Percentiles rank a stretch among this genome's conserved stretches.
These are phyloP conservation scores for Ennomos fuscantarius DNA, from an alignment of 2,888 invertebrate species.

Conservation along the genomic window DNA sequence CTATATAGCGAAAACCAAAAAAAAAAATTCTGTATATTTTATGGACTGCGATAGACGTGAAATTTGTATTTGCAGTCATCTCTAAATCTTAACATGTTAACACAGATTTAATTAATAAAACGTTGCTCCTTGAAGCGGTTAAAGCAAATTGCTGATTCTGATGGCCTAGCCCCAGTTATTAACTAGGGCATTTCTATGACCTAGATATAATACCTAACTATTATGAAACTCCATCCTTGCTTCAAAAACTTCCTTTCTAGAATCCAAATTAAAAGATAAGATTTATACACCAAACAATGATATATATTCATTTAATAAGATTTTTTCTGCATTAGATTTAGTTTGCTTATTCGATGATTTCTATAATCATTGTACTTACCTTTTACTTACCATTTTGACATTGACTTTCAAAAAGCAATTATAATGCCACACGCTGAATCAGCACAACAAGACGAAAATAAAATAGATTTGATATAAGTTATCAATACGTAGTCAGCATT, in stretches of 20 bases:
- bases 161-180: slow-evolving; percentile 15
- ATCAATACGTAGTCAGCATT: slow-evolving; percentile 18
- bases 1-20: too few species aligned
- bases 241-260: too few species aligned
- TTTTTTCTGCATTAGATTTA: too few species aligned
- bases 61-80: too few species aligned
- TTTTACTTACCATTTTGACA: slow-evolving; percentile 13
- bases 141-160: background rate
- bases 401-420: slow-evolving; percentile 23
- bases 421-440: slow-evolving; percentile 13
- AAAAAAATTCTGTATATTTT: too few species aligned
- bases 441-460: slow-evolving; percentile 9
- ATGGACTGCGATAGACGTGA: too few species aligned
- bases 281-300: too few species aligned
- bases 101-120: background rate
- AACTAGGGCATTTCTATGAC: slow-evolving; percentile 11
- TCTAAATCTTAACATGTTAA: background rate
- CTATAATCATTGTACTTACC: too few species aligned
- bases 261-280: too few species aligned
- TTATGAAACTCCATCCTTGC: too few species aligned
- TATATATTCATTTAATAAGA: too few species aligned
- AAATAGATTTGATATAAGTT: slow-evolving; percentile 18
- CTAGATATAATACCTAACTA: background rate
- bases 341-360: too few species aligned
- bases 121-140: background rate